Base-by-base conservation (phyloP, 2,113 vertebrate genomes). In the Gopherus flavomarginatus region DNA sequence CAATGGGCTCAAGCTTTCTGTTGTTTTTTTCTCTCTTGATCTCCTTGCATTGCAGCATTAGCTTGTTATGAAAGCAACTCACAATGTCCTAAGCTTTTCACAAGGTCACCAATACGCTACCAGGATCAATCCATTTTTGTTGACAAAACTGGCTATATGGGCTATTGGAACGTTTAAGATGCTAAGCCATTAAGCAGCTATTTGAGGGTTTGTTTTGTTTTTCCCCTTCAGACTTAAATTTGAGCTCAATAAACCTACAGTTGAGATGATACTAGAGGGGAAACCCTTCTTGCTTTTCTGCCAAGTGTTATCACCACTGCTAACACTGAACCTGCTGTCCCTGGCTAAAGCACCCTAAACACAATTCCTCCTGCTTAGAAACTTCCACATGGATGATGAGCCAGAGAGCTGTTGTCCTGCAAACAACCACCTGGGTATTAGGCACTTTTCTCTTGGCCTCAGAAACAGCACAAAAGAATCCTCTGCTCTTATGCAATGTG, bases 401-500 rank as follows among this genome's bases (percentile, higher is more conserved):
- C 42, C 81, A 78, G 44, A 93, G 81, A 75, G 85, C 53, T 56
- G 4, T 42, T 87, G n/a, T 42, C 31, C 80, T 82, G 47, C 49
- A 56, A 49, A 89, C 81, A 92, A 91, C 65, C 6, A 31, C 21
- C 6, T 24, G 78, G 93, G 38, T 91, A 83, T 86, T 78, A 85
- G 94, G 85, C 93, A 87, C 88, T 88, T 97, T 57, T 85, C 83
- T 94, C 87, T 93, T 10, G 75, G 92, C 62, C 93, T n/a, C 4
- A 85, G 81, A 81, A 97, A 95, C 96, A 92, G 96, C 96, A 96
- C 92, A 85, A 69, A n/a, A 38, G 65, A 75, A 97, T 94, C 88
- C 93, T 47, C 29, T 83, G 22, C 49, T 95, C 96, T 97, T 97
- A 97, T 96, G 96, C 97, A 97, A 97, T 87, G 92, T 85, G 65